phyloP scores from a whole-genome alignment of 1,140 invertebrate genomes.

The Drosophila oshimai region DNA sequence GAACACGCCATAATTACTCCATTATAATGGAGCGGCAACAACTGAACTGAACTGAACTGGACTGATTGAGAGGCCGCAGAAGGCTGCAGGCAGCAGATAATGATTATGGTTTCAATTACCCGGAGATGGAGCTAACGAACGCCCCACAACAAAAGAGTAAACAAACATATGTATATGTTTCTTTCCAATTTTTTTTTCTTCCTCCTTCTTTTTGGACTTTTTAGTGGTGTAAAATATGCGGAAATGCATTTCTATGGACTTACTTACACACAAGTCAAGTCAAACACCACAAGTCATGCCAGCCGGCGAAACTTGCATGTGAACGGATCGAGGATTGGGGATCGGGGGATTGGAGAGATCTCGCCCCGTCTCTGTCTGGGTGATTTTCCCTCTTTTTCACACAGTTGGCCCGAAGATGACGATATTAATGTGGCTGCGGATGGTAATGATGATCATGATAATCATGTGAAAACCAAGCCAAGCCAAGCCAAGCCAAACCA shows the following conservation, averaged over 20 bases:
- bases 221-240: conserved; percentile 81
- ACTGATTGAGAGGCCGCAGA: conserved; percentile 40
- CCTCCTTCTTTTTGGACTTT: conserved; percentile 67
- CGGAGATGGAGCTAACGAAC: conserved; percentile 23
- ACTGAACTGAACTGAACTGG: conserved; percentile 29
- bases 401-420: conserved; percentile 69
- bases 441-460: conserved; percentile 81
- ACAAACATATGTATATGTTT: conserved; percentile 59
- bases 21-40: conserved; percentile 74
- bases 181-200: conserved; percentile 15
- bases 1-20: conserved; percentile 68
- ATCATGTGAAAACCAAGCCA: conserved; percentile 80
- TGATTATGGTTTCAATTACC: conserved; percentile 79
- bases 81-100: conserved; percentile 55
- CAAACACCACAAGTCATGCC: conserved; percentile 76
- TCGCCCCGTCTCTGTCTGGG: conserved; percentile 14
- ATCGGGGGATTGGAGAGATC: too few species aligned
- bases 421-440: conserved; percentile 77
- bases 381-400: conserved; percentile 1
- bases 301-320: conserved; percentile 76
- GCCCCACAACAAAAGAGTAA: conserved; percentile 72
- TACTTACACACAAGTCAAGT: conserved; percentile 72
- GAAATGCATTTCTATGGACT: conserved; percentile 81
- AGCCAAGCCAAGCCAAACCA: conserved; percentile 48
- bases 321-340: conserved; percentile 42